These are phyloP conservation scores for Mastomys coucha DNA, from an alignment of 2,113 vertebrate genomes.

Conservation along the genomic window DNA sequence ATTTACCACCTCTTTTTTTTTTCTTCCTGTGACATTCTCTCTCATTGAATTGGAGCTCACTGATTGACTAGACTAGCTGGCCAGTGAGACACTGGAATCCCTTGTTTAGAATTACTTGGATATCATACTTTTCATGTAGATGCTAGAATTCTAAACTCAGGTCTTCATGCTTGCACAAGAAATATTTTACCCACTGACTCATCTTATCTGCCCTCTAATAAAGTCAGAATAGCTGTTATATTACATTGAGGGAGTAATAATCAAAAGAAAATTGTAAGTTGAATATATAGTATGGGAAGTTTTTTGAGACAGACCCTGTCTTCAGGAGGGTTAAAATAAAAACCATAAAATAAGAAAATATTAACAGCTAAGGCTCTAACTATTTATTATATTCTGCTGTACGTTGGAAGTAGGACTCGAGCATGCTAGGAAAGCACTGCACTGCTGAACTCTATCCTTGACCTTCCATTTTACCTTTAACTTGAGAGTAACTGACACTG, in stretches of 20 bases:
- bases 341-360: too few species aligned
- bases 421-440: not conserved
- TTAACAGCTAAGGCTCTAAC: too few species aligned
- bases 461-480: not conserved
- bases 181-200: not conserved
- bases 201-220: not conserved
- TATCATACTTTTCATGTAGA: not conserved
- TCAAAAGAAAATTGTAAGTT: not conserved
- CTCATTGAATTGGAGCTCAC: not conserved
- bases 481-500: not conserved
- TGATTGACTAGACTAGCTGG: not conserved
- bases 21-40: not conserved
- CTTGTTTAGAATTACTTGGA: not conserved
- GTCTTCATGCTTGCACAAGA: not conserved
- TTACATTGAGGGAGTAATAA: not conserved
- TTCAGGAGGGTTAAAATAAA: not conserved
- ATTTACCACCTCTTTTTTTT: not conserved
- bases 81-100: not conserved
- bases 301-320: not conserved
- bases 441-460: not conserved
- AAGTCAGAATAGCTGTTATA: not conserved
- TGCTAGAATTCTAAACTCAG: not conserved
- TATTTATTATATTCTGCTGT: not conserved
- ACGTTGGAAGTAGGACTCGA: not conserved
- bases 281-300: not conserved